Conservation (phyloP, 2,113 vertebrate species). For the Isurus oxyrinchus region DNA sequence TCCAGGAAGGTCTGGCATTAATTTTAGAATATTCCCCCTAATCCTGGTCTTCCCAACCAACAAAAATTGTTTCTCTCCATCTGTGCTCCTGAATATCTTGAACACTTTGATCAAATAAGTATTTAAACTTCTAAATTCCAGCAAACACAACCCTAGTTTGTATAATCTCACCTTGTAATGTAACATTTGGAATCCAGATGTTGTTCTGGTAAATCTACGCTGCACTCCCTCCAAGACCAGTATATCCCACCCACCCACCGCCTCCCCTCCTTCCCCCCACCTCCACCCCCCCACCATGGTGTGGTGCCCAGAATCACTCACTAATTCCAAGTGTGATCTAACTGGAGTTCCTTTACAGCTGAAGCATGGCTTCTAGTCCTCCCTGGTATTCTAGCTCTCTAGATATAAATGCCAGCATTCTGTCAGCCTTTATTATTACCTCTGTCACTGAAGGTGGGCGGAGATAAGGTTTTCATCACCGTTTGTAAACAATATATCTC, state of each 20-base stretch:
- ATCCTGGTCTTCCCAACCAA: not conserved
- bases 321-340: not conserved
- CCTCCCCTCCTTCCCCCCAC: no score
- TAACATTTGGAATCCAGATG: not conserved
- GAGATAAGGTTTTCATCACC: no score
- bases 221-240: no score
- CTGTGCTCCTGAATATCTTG: not conserved
- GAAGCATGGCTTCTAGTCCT: not conserved
- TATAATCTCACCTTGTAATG: not conserved
- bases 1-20: not conserved
- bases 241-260: no score
- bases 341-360: not conserved
- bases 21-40: not conserved
- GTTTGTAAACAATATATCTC: no score
- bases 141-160: not conserved
- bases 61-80: not conserved
- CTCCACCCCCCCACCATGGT: no score
- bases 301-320: not conserved
- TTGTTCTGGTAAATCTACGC: not conserved
- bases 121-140: not conserved
- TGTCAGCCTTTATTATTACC: no score
- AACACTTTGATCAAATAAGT: not conserved
- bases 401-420: no score
- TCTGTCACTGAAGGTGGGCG: no score
- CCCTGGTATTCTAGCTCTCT: not conserved